phyloP scores from a whole-genome alignment of 2,888 invertebrate species.

The Acleris laterana region DNA sequence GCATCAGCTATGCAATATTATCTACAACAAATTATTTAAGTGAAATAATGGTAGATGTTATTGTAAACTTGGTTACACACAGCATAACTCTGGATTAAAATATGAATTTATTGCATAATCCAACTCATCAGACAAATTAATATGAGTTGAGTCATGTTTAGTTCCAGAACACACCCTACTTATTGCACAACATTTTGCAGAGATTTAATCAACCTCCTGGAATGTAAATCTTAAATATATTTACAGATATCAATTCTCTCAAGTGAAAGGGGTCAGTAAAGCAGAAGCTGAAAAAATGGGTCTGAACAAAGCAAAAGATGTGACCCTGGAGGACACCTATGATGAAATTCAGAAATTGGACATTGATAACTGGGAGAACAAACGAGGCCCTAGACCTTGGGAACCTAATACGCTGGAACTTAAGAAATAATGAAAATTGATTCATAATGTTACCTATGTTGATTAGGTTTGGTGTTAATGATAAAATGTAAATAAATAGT shows the following conservation, averaged over 20 bases:
- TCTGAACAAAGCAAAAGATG: slow-evolving; percentile 86
- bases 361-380: slow-evolving; percentile 93
- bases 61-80: too few relatives aligned
- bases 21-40: too few relatives aligned
- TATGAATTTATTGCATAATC: not conserved
- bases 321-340: slow-evolving; percentile 89
- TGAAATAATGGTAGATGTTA: too few relatives aligned
- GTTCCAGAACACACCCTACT: not conserved
- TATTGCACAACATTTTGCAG: slow-evolving; percentile 20
- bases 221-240: not conserved
- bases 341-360: slow-evolving; percentile 89
- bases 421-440: slow-evolving; percentile 42
- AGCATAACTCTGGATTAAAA: not conserved
- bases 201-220: not conserved
- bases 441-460: not conserved
- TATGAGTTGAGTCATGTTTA: slow-evolving; percentile 3
- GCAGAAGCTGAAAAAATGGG: slow-evolving; percentile 88
- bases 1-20: not conserved
- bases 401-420: slow-evolving; percentile 79
- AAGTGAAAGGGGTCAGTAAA: slow-evolving; percentile 82
- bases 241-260: slow-evolving; percentile 84
- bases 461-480: too few relatives aligned
- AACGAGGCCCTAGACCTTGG: slow-evolving; percentile 94
- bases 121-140: not conserved
- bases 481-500: too few relatives aligned